A percentile compares a stretch with the other conserved stretches of the same genome.
phyloP scores from a whole-genome alignment of 2,113 vertebrate genomes.

The Heterocephalus glaber region DNA sequence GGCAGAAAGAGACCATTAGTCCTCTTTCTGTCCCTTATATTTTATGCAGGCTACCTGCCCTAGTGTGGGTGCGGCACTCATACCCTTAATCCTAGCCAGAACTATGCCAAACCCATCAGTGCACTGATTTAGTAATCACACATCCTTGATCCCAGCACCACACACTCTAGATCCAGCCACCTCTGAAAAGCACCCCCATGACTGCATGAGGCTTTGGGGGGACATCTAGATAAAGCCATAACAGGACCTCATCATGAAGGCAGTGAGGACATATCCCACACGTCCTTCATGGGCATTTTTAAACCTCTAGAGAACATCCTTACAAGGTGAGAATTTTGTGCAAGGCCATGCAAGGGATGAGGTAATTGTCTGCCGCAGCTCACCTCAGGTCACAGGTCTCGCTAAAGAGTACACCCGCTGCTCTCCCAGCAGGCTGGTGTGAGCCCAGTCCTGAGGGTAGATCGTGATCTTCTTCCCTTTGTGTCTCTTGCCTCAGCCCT shows the following conservation, averaged over 20 bases:
- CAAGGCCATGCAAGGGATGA: background rate
- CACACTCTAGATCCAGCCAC: background rate
- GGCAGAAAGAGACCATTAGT: background rate
- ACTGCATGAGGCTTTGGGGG: background rate
- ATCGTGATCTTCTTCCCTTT: fast-evolving
- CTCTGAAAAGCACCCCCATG: background rate
- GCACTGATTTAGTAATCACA: background rate
- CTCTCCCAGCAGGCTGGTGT: fast-evolving
- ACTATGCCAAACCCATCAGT: background rate
- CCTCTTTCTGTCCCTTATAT: background rate
- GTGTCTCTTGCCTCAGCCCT: background rate
- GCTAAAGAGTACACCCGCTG: background rate
- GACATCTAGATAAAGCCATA: background rate
- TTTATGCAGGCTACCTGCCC: background rate
- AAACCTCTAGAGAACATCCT: background rate
- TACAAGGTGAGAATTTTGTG: background rate
- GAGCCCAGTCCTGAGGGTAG: fast-evolving
- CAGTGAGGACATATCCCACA: background rate
- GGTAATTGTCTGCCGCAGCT: background rate
- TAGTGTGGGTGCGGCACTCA: background rate
- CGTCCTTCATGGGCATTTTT: background rate
- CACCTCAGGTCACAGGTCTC: background rate
- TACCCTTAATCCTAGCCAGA: background rate
- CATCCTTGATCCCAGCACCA: background rate
- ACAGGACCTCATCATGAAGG: background rate